Base-by-base conservation (phyloP, 2,888 invertebrate species). In the Cataglyphis rosenhaueri region DNA sequence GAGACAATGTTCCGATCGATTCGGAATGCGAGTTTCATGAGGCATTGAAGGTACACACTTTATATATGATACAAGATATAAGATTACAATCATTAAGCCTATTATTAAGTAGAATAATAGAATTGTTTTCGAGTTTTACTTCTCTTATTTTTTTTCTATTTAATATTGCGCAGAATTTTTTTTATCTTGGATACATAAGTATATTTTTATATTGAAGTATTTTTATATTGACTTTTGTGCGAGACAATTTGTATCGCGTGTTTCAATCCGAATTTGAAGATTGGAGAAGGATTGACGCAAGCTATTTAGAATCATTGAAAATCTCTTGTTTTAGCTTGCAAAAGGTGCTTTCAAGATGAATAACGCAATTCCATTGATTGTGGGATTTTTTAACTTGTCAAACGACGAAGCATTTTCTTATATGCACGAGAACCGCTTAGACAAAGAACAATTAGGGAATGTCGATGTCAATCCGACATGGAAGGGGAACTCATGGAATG, bases 21-120 rank as follows among this genome's bases (percentile, higher is more conserved):
- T 94, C 94, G 38, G 94, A 95, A 85, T 92, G 92, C 35, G 95
- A 95, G 86, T 95, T 95, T 81, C 93, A 94, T 83, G 93, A 95
- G 73, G 95, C 95, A 38, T 86, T 95, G 70, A 94, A 94, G 84
- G 86, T 86, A 79, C 70, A 15, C 55, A 52, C 0, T 21, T 21
- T 25, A 71, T 59, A 9, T 29, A 29, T 1, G 8, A 41, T 41
- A 10, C 35, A 6, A 10, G 18, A 48, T 9, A 35, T 66, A 35
- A 35, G 8, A 25, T 38, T 38, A 15, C 21, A 64, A 21, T 15
- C 25, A 65, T 41, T 52, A 52, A n/a, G n/a, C 6, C n/a, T 8
- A 18, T 6, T 48, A 48, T 29, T 29, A 29, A 29, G 5, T 18
- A 44, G 15, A 48, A 21, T 10, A 4, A 21, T 65, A 41, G 15